Base-by-base conservation (phyloP, 35 echinoderm and acorn worm species). In the Anneissia japonica region DNA sequence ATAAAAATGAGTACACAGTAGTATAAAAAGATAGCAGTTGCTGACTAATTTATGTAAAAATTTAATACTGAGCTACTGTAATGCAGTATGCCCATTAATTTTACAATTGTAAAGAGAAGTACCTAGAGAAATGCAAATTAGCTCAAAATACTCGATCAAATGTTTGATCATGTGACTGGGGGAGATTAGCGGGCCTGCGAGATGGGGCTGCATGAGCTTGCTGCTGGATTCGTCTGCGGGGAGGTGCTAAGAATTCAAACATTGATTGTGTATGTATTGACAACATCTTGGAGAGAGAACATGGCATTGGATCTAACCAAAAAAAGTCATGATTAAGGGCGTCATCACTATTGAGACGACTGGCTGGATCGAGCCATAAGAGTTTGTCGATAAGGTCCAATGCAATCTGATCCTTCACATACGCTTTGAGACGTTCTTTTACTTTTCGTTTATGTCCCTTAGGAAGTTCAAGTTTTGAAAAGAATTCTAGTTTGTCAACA, bases 321-420 rank as follows among this genome's bases (percentile, higher is more conserved):
- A 99, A 99, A 84, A 99, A 94, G 73, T 99, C 96, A 39, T 99
- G 96, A 80, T 99, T 91, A 45, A 99, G 46, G 19, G 96, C 96
- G 13, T 91, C 77, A 82, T 94, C 96, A 12, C 92, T 84, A 4
- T 93, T 78, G 1, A 84, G 87, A 37, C 96, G 83, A 0, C 72
- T 74, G 37, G 91, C 87, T 14, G 96, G 96, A 79, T 99, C 96
- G 0, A 99, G 45, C 0, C 46, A 76, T 32, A 99, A 64, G 0
- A 99, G 84, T 84, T 92, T 93, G 30, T 99, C 96, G 28, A 99
- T 99, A 74, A 99, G 38, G 55, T 99, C 96, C 76, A 94, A 77
- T 13, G 92, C 96, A 77, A 73, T 88, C 80, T 99, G 91, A 75
- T 99, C 96, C 86, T 93, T 93, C 12, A 99, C 96, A 55, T 99